Percentiles rank a stretch among this genome's conserved stretches.
These are phyloP conservation scores for Thamnophis sirtalis DNA, from an alignment of 2,113 vertebrate species.

Conservation along the genomic window DNA sequence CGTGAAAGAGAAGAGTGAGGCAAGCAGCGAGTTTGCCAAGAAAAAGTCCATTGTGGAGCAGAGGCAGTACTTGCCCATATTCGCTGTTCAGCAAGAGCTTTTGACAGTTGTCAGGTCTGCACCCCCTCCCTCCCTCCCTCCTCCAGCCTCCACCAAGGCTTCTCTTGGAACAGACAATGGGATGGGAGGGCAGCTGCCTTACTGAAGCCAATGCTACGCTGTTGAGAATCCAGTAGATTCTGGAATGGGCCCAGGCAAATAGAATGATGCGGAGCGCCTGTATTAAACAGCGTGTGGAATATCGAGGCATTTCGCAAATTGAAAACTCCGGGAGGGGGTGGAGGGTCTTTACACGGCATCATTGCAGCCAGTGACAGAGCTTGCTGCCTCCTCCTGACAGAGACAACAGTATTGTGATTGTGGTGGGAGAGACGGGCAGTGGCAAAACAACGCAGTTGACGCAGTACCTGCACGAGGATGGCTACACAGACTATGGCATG, in stretches of 20 bases:
- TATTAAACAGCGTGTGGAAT: not conserved
- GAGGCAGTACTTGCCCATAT: conserved; percentile 95
- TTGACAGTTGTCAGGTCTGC: conserved; percentile 91
- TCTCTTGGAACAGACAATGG: not conserved
- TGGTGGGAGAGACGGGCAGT: conserved; percentile 96
- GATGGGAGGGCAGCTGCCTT: not conserved
- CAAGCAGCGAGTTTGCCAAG: conserved; percentile 95
- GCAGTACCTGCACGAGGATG: conserved; percentile 94
- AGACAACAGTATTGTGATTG: conserved; percentile 98
- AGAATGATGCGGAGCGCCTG: not conserved
- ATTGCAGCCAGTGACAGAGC: not conserved
- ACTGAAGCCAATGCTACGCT: not conserved
- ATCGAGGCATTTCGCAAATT: not conserved
- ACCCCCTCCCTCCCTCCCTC: not conserved
- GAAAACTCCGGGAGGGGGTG: not conserved
- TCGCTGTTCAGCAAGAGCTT: conserved; percentile 92
- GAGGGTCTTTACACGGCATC: not conserved
- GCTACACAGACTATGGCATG: conserved; percentile 96
- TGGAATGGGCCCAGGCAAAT: not conserved
- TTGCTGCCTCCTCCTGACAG: conserved; percentile 58
- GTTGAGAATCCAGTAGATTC: not conserved
- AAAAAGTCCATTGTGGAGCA: conserved; percentile 94
- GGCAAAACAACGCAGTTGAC: conserved; percentile 98
- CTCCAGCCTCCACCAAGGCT: conserved; percentile 70
- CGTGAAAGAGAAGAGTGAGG: conserved; percentile 92